Evolutionary conservation across 2,888 invertebrate species (phyloP).

Genomic region (Tanaodytes sp.): DNA sequence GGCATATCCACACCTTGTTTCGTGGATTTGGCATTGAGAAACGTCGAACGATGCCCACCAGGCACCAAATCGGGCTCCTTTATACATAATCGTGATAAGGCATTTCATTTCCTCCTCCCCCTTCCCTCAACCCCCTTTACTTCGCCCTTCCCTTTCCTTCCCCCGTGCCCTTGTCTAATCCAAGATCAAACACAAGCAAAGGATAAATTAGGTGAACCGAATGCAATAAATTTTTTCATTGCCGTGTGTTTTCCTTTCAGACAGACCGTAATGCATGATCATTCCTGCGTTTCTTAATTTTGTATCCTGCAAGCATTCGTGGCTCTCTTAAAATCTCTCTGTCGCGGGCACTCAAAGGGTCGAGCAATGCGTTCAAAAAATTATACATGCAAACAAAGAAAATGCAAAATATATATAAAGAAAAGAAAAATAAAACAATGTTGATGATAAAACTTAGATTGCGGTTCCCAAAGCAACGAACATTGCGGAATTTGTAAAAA

Average conservation of each 20-base stretch:
- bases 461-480: neutral
- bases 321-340: slow-evolving; percentile 5
- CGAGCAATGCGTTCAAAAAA: slow-evolving; percentile 25
- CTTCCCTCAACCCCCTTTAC: too few relatives aligned
- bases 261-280: slow-evolving; percentile 35
- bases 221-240: slow-evolving; percentile 5
- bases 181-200: neutral
- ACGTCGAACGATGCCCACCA: neutral
- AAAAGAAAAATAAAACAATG: slow-evolving; percentile 16
- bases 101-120: slow-evolving; percentile 20
- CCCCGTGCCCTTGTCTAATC: too few relatives aligned
- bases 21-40: slow-evolving; percentile 8
- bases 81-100: slow-evolving; percentile 25
- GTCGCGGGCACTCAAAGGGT: slow-evolving; percentile 8
- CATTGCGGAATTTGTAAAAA: too few relatives aligned
- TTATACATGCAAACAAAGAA: slow-evolving; percentile 2
- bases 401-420: slow-evolving; percentile 11
- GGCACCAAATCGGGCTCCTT: neutral
- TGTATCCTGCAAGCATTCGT: slow-evolving; percentile 31
- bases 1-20: too few relatives aligned
- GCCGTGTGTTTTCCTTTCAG: slow-evolving; percentile 26
- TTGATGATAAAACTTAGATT: too few relatives aligned
- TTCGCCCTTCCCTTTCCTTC: too few relatives aligned
- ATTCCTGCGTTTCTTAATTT: slow-evolving; percentile 46
- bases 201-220: slow-evolving; percentile 6